Conservation (phyloP, 2,888 invertebrate genomes). For the Epicampocera succincta region DNA sequence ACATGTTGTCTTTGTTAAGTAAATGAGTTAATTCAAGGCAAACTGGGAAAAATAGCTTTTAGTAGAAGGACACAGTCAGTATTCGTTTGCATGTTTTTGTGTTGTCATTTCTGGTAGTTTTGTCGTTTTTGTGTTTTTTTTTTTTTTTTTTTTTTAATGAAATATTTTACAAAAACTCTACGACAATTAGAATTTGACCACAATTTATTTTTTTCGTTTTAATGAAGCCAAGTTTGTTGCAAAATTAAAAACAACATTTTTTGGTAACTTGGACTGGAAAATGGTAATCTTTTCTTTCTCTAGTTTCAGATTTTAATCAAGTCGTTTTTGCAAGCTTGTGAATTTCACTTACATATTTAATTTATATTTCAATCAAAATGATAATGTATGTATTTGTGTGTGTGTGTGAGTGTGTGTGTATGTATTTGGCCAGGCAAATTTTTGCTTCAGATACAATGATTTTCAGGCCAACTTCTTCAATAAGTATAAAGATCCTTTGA, state of each 20-base stretch:
- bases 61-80: constrained; percentile 21
- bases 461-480: background rate
- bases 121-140: too few species aligned
- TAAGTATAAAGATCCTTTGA: too few species aligned
- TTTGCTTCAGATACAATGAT: background rate
- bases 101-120: constrained; percentile 6
- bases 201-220: constrained; percentile 9
- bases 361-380: too few species aligned
- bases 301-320: too few species aligned
- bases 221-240: constrained; percentile 18
- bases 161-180: constrained; percentile 29
- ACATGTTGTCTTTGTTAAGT: constrained; percentile 6
- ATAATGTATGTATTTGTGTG: too few species aligned
- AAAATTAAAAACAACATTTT: too few species aligned
- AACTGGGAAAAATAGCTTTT: constrained; percentile 11
- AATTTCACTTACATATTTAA: too few species aligned
- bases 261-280: too few species aligned
- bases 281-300: too few species aligned
- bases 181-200: constrained; percentile 51
- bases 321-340: too few species aligned
- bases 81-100: constrained; percentile 13
- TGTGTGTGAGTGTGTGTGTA: too few species aligned
- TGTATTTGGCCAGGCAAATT: too few species aligned
- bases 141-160: background rate
- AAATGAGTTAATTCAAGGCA: constrained; percentile 54